Evolutionary conservation across 2,797 vertebrate genomes (phyloP), one percentile per base, ranked within the genome.

Genomic region (Scomberomorus guttatus): DNA sequence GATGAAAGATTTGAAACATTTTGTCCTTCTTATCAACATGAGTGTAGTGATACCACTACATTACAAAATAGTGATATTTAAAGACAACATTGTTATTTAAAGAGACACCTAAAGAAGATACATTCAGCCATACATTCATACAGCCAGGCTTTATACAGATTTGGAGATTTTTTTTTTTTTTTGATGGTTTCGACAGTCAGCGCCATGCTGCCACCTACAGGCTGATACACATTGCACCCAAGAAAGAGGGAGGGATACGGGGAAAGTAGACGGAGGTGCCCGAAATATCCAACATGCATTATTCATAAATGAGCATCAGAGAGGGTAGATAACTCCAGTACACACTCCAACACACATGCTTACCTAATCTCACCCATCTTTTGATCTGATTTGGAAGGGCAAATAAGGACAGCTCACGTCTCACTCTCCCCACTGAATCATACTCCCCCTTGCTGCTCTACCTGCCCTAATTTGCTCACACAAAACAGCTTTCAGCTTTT

Each of bases 171-270:
- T 34, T 51, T 48, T 60, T 60, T 39, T 34, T 50, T 78, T 80
- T 75, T 59, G 57, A 76, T 60, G 25, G 24, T 62, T 66, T 20
- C 4, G 42, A 60, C 79, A 72, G 72, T 85, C 55, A 79, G 88
- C 80, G 0, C 83, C 70, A 85, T 90, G 92, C 94, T 94, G 92
- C 93, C 95, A 91, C 88, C 94, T 94, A 91, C 83, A 89, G 95
- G 90, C 37, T 5, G 34, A 54, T 37, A 32, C 56, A 68, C n/a
- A 79, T 57, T 76, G 67, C 57, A 82, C n/a, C 62, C 42, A 62
- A 24, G 20, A 79, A 80, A 83, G 81, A 85, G 37, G 52, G 73
- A 79, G 70, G 48, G 52, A 86, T 65, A 34, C 61, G 86, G 64
- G 42, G 62, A 87, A 76, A 63, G 56, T 77, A 86, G 80, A 84